Base-by-base conservation (phyloP, 1,140 invertebrate genomes). In the Diachasmimorpha longicaudata region DNA sequence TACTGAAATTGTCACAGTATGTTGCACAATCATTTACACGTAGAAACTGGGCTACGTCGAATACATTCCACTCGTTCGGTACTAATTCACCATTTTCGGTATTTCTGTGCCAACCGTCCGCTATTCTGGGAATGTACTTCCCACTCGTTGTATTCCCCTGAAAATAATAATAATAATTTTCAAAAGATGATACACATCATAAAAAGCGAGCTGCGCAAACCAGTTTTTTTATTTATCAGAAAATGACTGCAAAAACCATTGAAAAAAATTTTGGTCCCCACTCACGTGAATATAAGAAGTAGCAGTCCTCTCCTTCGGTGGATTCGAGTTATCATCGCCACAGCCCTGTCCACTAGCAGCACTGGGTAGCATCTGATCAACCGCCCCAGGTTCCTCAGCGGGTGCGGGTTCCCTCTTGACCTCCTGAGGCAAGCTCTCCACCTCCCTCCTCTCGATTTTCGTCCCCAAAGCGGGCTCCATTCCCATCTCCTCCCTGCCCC, bases 21-120 rank as follows among this genome's bases (percentile, higher is more conserved):
- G 95, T 93, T 70, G 93, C 94, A 89, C 96, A 98, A 83, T 97
- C 96, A 86, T 98, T 97, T 14, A 95, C 93, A 70, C 93, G 91
- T 21, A 98, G 90, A 88, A 98, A 98, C 85, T 96, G 93, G 13
- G 93, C 94, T 0, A 98, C 96, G 84, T 98, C 96, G 58, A 92
- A 91, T 0, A 94, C 91, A 71, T 92, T 94, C 97, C 96, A 98
- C 52, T 92, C 90, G 37, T 90, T 88, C n/a, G 94, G 94, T 83
- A 91, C 90, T n/a, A 94, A 85, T 70, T 93, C 92, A 77, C 89
- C 87, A 73, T 84, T 84, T 72, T 86, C 89, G 1, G 84, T 87
- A 74, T 84, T 83, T 79, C 85, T 88, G 52, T 85, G 86, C 16
- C 84, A 79, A 69, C 86, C 87, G 82, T 94, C 93, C 68, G 93